Percentiles rank a stretch among this genome's conserved stretches.
Conservation (phyloP, 2,113 vertebrate species). For the Halichoerus grypus region DNA sequence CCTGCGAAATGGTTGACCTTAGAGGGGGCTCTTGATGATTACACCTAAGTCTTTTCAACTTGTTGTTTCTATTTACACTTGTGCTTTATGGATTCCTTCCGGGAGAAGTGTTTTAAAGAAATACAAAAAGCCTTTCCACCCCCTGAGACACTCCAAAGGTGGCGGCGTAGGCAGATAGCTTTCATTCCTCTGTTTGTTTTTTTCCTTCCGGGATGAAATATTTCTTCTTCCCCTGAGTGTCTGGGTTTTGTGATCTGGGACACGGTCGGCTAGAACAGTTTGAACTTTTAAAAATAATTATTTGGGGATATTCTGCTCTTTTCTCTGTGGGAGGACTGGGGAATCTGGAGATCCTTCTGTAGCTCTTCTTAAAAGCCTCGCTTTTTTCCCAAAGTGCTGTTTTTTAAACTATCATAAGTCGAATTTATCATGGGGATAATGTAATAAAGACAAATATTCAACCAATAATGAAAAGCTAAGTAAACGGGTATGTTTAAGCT, state of each 20-base stretch:
- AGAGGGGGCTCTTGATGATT: conserved; percentile 59
- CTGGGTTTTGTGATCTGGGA: conserved; percentile 74
- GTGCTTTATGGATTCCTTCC: conserved; percentile 66
- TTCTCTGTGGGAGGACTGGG: conserved; percentile 57
- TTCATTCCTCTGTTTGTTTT: conserved; percentile 73
- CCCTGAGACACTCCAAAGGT: conserved; percentile 69
- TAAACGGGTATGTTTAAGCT: conserved; percentile 89
- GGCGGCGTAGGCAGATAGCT: conserved; percentile 69
- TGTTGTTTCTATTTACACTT: conserved; percentile 70
- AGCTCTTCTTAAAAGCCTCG: conserved; percentile 71
- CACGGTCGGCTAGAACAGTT: conserved; percentile 56
- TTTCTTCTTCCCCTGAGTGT: conserved; percentile 65
- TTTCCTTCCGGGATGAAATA: conserved; percentile 74
- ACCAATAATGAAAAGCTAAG: conserved; percentile 87
- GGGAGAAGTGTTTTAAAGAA: conserved; percentile 64
- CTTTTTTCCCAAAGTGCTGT: conserved; percentile 79
- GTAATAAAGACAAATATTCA: conserved; percentile 87
- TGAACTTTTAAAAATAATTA: conserved; percentile 75
- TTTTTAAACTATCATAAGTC: conserved; percentile 82
- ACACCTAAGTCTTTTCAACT: conserved; percentile 52
- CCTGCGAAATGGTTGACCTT: conserved; percentile 65
- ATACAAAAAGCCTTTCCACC: conserved; percentile 54
- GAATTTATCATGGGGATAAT: conserved; percentile 83
- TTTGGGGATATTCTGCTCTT: conserved; percentile 47
- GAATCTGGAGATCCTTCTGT: conserved; percentile 62